Conservation (phyloP, 2,888 invertebrate species). For the Rhagium mordax region DNA sequence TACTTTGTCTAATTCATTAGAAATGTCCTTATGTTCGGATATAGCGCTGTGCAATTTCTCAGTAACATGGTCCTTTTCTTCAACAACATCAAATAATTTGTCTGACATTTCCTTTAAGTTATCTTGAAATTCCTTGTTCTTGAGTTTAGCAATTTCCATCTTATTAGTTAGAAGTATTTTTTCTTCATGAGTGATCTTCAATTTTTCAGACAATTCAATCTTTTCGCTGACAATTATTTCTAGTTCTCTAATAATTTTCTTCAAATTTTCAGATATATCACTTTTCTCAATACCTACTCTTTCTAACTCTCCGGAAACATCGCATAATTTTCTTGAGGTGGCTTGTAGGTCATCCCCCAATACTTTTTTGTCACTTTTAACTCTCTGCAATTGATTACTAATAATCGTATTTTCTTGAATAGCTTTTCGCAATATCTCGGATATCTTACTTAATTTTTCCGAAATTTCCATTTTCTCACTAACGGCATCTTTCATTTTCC, state of each 20-base stretch:
- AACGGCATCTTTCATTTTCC: neutral
- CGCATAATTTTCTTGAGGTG: neutral
- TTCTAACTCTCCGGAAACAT: neutral
- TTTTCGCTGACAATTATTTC: neutral
- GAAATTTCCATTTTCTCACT: conserved; percentile 1
- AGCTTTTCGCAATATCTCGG: neutral
- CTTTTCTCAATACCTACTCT: neutral
- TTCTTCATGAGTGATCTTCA: neutral
- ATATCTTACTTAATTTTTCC: neutral
- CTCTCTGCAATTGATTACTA: neutral
- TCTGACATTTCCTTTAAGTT: neutral
- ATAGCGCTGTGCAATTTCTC: neutral
- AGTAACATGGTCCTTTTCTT: neutral
- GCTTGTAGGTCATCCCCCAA: neutral
- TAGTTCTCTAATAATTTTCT: neutral
- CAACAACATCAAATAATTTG: neutral
- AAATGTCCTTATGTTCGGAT: neutral
- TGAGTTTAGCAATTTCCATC: neutral
- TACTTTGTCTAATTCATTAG: neutral
- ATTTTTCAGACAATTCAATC: neutral
- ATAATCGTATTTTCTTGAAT: neutral
- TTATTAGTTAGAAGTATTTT: neutral
- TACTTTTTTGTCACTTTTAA: neutral
- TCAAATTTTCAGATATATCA: neutral
- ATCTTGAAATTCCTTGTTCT: neutral